These are phyloP conservation scores for Volucella inanis DNA, from an alignment of 2,888 invertebrate genomes.

Conservation along the genomic window DNA sequence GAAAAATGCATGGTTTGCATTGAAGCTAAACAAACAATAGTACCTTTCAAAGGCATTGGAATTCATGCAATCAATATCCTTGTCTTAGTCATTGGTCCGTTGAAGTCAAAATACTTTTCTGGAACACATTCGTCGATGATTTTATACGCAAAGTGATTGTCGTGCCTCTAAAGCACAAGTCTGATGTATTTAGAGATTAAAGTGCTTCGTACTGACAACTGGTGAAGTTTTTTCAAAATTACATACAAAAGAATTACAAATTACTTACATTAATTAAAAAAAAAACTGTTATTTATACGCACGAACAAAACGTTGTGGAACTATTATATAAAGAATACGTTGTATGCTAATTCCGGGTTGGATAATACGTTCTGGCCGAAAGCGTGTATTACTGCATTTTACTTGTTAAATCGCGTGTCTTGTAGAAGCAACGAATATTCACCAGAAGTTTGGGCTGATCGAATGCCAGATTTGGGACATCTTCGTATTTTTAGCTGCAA, in stretches of 20 bases:
- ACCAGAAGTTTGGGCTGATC: slow-evolving; percentile 62
- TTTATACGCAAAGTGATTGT: slow-evolving; percentile 56
- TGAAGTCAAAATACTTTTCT: slow-evolving; percentile 78
- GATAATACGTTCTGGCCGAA: slow-evolving; percentile 27
- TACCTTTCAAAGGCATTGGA: slow-evolving; percentile 66
- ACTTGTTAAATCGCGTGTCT: slow-evolving; percentile 1
- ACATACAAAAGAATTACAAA: no score
- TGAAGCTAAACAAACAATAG: slow-evolving; percentile 76
- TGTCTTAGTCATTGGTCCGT: slow-evolving; percentile 79
- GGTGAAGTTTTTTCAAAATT: slow-evolving; percentile 63
- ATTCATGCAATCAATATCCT: slow-evolving; percentile 75
- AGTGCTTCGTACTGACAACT: slow-evolving; percentile 70
- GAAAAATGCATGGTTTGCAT: slow-evolving; percentile 74
- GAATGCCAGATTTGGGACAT: slow-evolving; percentile 47
- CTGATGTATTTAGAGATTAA: slow-evolving; percentile 73
- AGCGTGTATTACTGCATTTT: slow-evolving; percentile 3
- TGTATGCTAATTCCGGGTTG: slow-evolving; percentile 72
- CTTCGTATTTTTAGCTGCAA: slow-evolving; percentile 66
- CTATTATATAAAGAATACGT: slow-evolving; percentile 65
- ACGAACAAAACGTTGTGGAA: slow-evolving; percentile 46
- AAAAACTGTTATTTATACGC: no score
- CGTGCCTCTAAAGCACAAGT: slow-evolving; percentile 63
- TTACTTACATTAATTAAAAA: no score
- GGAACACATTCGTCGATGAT: slow-evolving; percentile 80
- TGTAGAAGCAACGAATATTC: slow-evolving; percentile 16